Conservation (phyloP, 1,140 invertebrate genomes). For the Lasioglossum albipes region DNA sequence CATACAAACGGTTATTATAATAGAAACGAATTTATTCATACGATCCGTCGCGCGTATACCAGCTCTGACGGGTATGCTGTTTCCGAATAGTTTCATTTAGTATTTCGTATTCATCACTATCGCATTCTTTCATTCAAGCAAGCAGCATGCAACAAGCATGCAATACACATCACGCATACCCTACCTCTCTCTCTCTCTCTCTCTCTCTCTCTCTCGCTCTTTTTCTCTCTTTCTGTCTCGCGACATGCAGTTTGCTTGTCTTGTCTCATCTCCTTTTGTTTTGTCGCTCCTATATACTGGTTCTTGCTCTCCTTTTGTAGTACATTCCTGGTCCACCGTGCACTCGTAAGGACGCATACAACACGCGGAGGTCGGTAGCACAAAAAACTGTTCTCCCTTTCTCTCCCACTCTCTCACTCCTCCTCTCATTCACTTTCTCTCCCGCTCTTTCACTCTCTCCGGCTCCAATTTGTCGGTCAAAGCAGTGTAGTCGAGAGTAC, state of each 20-base stretch:
- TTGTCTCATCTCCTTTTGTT: not conserved
- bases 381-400: conserved; percentile 8
- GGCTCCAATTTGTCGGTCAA: conserved; percentile 40
- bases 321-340: not conserved
- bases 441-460: not conserved
- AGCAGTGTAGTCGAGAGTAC: conserved; percentile 64
- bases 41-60: not conserved
- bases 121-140: conserved; percentile 31
- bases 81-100: conserved; percentile 11
- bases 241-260: not conserved
- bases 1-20: conserved; percentile 20
- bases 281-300: not conserved
- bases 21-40: conserved; percentile 31
- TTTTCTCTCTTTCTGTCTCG: conserved; percentile 8
- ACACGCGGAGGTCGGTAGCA: conserved; percentile 43
- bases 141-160: no score
- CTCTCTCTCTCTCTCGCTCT: no score
- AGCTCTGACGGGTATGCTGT: conserved; percentile 24
- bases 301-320: not conserved
- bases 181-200: conserved; percentile 19
- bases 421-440: not conserved
- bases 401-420: no score
- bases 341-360: conserved; percentile 28
- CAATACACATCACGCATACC: not conserved
- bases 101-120: conserved; percentile 23